A percentile compares a stretch with the other conserved stretches of the same genome.
These are phyloP conservation scores for Ariolimax columbianus DNA, from an alignment of 2,888 invertebrate species.

Conservation along the genomic window DNA sequence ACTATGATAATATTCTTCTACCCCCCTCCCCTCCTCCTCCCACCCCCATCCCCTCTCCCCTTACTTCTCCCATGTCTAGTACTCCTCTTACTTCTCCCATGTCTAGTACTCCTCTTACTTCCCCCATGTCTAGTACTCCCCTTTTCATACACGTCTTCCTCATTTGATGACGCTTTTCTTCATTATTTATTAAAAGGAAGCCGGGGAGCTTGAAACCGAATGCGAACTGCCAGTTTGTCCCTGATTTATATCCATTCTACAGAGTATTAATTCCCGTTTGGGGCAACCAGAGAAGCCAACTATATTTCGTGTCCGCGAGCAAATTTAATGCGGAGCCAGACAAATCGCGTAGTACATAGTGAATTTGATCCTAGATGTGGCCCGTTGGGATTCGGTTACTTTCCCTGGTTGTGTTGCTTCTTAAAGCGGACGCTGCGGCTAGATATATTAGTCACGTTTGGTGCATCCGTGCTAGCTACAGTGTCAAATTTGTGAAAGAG, in stretches of 20 bases:
- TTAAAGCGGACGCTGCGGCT: too few species aligned
- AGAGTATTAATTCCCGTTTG: conserved; percentile 13
- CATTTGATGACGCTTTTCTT: too few species aligned
- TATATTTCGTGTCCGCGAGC: background rate
- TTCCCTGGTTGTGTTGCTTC: background rate
- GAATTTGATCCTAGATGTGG: conserved; percentile 2
- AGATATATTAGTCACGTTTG: too few species aligned
- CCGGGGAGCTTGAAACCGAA: background rate
- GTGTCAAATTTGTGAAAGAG: too few species aligned
- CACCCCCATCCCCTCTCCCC: background rate
- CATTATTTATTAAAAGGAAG: background rate
- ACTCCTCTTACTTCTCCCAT: too few species aligned
- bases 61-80: too few species aligned
- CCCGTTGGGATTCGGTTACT: background rate
- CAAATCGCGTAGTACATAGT: background rate
- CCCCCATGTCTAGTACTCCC: too few species aligned
- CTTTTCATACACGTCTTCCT: too few species aligned
- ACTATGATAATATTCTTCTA: background rate
- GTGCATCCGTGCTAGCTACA: too few species aligned
- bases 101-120: too few species aligned
- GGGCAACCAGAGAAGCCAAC: background rate
- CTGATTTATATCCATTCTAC: background rate
- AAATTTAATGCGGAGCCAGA: background rate
- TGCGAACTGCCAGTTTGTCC: background rate
- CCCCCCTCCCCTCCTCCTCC: background rate